Evolutionary conservation across 2,113 vertebrate species (phyloP).

Genomic region (Nanorana parkeri): DNA sequence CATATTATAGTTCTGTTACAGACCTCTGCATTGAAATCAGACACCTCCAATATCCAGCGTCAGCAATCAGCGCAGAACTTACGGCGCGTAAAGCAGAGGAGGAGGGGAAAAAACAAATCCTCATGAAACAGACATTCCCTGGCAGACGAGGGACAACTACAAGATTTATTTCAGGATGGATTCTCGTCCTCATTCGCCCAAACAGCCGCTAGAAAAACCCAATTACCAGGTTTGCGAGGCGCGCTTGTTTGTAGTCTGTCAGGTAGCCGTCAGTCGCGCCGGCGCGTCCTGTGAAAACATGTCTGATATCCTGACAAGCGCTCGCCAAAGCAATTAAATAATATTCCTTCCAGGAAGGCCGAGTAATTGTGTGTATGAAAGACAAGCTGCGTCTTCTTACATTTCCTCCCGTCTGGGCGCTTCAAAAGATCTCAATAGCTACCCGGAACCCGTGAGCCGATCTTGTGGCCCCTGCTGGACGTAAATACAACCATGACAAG

Average conservation of each 20-base stretch:
- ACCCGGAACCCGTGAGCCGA: too few relatives aligned
- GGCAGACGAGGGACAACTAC: constrained; percentile 29
- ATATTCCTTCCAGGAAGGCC: not conserved
- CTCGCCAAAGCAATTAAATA: constrained; percentile 11
- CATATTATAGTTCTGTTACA: too few relatives aligned
- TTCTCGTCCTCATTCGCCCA: constrained; percentile 27
- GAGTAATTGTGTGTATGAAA: not conserved
- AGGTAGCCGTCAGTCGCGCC: constrained; percentile 16
- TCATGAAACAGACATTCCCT: not conserved
- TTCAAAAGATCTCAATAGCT: too few relatives aligned
- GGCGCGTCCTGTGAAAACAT: constrained; percentile 2
- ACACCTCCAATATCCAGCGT: too few relatives aligned
- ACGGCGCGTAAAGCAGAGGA: too few relatives aligned
- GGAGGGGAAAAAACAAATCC: not conserved
- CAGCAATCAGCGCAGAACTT: too few relatives aligned
- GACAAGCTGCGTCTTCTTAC: too few relatives aligned
- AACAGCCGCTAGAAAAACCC: constrained; percentile 48
- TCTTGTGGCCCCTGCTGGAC: too few relatives aligned
- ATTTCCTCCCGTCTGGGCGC: too few relatives aligned
- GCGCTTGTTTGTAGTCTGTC: constrained; percentile 48
- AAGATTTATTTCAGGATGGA: constrained; percentile 58
- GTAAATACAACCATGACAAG: too few relatives aligned
- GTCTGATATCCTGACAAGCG: constrained; percentile 29
- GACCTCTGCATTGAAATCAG: too few relatives aligned
- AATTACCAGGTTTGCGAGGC: constrained; percentile 48